Conservation (phyloP, 2,797 vertebrate species). For the Chaetophractus vellerosus region DNA sequence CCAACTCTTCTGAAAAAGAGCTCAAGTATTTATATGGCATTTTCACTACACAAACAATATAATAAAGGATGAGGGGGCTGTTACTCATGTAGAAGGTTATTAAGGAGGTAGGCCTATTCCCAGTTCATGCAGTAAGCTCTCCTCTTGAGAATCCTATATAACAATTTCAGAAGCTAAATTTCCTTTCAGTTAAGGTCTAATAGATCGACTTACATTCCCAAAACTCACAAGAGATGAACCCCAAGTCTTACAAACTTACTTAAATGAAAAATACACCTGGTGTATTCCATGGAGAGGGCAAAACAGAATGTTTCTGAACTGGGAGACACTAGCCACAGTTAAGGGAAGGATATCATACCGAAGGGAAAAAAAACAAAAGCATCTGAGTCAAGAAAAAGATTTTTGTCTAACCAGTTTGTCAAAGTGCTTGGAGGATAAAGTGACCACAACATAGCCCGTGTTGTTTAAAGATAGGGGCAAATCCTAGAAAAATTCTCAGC, state of each 20-base stretch:
- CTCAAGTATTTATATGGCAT: background rate
- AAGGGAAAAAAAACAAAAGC: background rate
- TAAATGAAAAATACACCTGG: background rate
- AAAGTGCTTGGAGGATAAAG: background rate
- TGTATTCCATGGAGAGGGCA: no score
- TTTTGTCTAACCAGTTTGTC: background rate
- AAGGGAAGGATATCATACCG: no score
- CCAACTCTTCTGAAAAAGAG: background rate
- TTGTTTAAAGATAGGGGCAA: background rate
- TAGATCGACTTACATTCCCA: background rate
- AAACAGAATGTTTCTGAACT: no score
- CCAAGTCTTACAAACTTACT: background rate
- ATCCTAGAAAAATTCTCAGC: background rate
- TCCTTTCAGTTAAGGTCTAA: conserved; percentile 19
- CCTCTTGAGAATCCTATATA: background rate
- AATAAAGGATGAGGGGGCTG: background rate
- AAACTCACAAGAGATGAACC: background rate
- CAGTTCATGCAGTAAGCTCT: background rate
- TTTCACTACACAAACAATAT: background rate
- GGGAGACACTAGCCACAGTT: no score
- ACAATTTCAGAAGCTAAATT: conserved; percentile 35
- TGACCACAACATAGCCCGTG: background rate
- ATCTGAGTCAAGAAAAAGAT: background rate
- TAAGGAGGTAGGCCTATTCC: background rate
- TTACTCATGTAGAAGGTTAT: background rate